phyloP scores from a whole-genome alignment of 2,113 vertebrate species.

The Misgurnus mizolepis region DNA sequence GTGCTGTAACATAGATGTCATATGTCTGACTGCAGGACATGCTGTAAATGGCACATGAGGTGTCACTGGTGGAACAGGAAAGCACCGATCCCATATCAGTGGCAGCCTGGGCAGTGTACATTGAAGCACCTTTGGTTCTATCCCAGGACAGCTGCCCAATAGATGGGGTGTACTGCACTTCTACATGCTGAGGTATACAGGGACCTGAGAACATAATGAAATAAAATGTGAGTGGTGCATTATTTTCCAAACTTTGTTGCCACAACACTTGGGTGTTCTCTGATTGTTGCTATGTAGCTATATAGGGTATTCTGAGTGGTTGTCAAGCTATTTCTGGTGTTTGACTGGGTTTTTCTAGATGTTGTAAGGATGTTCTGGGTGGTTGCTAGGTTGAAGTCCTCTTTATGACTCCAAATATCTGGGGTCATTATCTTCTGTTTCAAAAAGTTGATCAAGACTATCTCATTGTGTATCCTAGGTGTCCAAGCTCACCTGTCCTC shows the following conservation, averaged over 20 bases:
- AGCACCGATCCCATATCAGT: constrained; percentile 62
- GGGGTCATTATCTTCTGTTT: too few species aligned
- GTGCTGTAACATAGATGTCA: constrained; percentile 65
- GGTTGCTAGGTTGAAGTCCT: not conserved
- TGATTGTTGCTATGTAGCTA: too few species aligned
- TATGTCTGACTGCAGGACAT: constrained; percentile 72
- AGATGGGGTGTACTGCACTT: constrained; percentile 54
- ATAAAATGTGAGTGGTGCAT: too few species aligned
- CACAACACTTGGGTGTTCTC: too few species aligned
- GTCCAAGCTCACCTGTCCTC: constrained; percentile 66
- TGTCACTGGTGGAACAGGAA: constrained; percentile 65
- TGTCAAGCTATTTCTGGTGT: not conserved
- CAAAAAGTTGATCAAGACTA: not conserved
- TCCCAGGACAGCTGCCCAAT: constrained; percentile 72
- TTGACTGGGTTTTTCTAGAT: not conserved
- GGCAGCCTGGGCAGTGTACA: constrained; percentile 62
- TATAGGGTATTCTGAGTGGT: not conserved
- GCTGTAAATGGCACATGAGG: constrained; percentile 63
- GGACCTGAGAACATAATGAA: constrained; percentile 60
- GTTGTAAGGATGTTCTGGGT: not conserved
- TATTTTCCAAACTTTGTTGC: too few species aligned
- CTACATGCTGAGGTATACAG: constrained; percentile 65
- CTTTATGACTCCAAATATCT: too few species aligned
- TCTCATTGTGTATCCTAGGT: not conserved
- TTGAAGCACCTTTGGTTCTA: constrained; percentile 53